Percentiles rank a stretch among this genome's conserved stretches.
These are phyloP conservation scores for Heliangelus exortis DNA, from an alignment of 2,797 vertebrate genomes.

Conservation along the genomic window DNA sequence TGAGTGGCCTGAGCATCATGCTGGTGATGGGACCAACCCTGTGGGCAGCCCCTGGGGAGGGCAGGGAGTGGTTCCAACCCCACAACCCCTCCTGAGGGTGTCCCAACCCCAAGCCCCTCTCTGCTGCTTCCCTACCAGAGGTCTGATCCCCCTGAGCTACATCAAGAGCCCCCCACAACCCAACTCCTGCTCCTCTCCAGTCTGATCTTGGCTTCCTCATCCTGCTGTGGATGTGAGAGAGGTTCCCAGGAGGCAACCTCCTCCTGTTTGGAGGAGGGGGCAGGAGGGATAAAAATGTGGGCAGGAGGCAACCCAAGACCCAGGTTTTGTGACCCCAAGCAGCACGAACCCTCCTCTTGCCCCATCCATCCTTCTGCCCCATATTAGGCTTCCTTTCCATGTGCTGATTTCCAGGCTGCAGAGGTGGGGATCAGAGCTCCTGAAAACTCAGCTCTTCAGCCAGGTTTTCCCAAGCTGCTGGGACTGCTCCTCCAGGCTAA, in stretches of 20 bases:
- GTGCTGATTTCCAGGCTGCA: neutral
- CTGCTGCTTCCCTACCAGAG: rapidly evolving
- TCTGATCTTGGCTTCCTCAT: neutral
- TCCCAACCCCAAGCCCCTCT: rapidly evolving
- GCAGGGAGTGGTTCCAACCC: neutral
- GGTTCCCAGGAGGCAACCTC: neutral
- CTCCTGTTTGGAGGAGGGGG: too few relatives aligned
- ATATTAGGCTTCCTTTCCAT: neutral
- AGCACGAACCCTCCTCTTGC: neutral
- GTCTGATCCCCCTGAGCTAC: neutral
- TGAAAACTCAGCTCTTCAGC: neutral
- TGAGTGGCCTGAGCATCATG: rapidly evolving
- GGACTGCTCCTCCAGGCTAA: neutral
- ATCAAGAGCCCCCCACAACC: neutral
- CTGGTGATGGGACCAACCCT: neutral
- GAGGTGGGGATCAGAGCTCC: rapidly evolving
- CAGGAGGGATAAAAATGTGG: too few relatives aligned
- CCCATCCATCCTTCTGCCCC: neutral
- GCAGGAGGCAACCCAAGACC: neutral
- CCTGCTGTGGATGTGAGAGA: neutral
- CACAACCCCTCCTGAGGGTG: neutral
- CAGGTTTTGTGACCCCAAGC: neutral
- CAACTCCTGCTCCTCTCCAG: neutral
- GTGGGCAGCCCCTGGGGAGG: neutral
- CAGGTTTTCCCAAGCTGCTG: neutral